Base-by-base conservation (phyloP, 2,797 vertebrate species). In the Rousettus madagascariensis region DNA sequence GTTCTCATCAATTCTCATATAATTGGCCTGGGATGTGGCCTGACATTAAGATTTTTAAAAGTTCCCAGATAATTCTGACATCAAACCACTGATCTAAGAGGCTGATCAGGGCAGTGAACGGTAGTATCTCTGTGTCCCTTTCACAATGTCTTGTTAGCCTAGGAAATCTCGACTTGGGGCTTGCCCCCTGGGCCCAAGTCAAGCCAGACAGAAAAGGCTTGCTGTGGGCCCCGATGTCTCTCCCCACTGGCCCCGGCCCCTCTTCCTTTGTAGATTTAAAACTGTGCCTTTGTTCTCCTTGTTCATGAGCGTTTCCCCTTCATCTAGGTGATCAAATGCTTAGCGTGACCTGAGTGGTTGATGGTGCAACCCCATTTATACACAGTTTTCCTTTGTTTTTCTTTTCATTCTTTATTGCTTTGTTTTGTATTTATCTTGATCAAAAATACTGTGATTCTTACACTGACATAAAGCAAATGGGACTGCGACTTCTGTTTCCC, bases 321-420 rank as follows among this genome's bases (percentile, higher is more conserved):
- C 55, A 53, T 38, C n/a, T 33, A 3, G 46, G 26, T 11, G 10
- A 20, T 26, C 59, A n/a, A 28, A 11, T 1, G 4, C 66, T 80
- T 17, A 0, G 10, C 3, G 22, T 2, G 55, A 66, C 22, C 72
- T 22, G 15, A 38, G 36, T 38, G n/a, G 41, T 8, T 59, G 26
- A 22, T 30, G 16, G 43, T 10, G 30, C 63, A 66, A 57, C 13
- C 3, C 20, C 8, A 22, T 2, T 19, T n/a, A 17, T 20, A 33
- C 8, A n/a, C 30, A 2, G 11, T 30, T 77, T 69, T 79, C 46
- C 30, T 49, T 91, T 90, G 26, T 38, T 65, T 51, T 22, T 26
- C 49, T 85, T 66, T 87, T 30, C 72, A 26, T 41, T 72, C 65
- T 75, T 30, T 74, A 61, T 82, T 22, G 46, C 51, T 57, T 88